Evolutionary conservation across 2,113 vertebrate genomes (phyloP).

Genomic region (Gorsachius goisagi): DNA sequence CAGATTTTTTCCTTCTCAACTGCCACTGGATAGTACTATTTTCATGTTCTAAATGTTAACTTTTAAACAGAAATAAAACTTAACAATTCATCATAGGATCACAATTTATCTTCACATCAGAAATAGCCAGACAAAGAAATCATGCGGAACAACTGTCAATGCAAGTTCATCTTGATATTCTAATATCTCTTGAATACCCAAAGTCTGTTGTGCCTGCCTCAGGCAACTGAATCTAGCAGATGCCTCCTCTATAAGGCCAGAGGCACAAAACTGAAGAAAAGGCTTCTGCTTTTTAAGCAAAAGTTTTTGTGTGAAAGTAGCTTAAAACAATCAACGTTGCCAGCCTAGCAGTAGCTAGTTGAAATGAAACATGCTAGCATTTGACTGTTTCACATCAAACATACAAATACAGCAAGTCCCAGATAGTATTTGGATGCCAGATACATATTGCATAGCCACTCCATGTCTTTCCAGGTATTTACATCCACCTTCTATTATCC

Average conservation of each 20-base stretch:
- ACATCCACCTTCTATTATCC: not conserved
- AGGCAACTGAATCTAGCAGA: not conserved
- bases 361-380: not conserved
- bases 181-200: not conserved
- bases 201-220: not conserved
- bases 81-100: not conserved
- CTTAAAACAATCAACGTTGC: not conserved
- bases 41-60: not conserved
- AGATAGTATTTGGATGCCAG: not conserved
- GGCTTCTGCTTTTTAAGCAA: not conserved
- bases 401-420: not conserved
- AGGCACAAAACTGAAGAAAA: not conserved
- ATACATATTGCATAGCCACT: not conserved
- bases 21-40: not conserved
- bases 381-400: not conserved
- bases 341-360: not conserved
- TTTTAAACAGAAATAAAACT: not conserved
- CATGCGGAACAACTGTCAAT: not conserved
- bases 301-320: not conserved
- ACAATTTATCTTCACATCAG: not conserved
- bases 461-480: not conserved
- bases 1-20: rapidly evolving
- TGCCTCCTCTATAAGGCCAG: not conserved
- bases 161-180: not conserved
- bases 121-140: not conserved